Evolutionary conservation across 2,888 invertebrate species (phyloP), one percentile per base, ranked within the genome.

Genomic region (Brachypalpus laphriformis): DNA sequence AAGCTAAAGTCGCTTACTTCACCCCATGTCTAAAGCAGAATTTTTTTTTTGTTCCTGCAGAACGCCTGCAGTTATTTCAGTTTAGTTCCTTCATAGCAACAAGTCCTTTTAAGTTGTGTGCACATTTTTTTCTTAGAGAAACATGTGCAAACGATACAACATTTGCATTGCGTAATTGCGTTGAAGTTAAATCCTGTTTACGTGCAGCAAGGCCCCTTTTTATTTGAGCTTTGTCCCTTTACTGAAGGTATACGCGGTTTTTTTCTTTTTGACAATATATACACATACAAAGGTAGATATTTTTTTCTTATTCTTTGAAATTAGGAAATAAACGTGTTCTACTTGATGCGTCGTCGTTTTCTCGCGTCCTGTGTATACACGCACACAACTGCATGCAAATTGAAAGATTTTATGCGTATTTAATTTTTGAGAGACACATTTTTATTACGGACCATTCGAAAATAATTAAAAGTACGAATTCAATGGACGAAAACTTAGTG

Each of bases 141-240:
- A 57, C 66, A 61, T 61, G 16, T 65, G 63, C 57, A 63, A 70
- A 65, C 11, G 14, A 70, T 56, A 56, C 18, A 31, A 63, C 37
- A 51, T 56, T 49, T 68, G 68, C 80, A 74, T 83, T 83, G 80
- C 80, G 74, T 80, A 78, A 80, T 75, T 70, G 70, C 56, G 74
- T 70, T 47, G 9, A 56, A 56, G 20, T 34, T 18, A 66, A 74
- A 80, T 74, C 80, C 65, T 70, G 78, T 80, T 80, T 70, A 37
- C 80, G 22, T 83, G 83, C 83, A 83, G 70, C 71, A 74, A 70
- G 80, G 57, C 78, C 80, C 72, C 59, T 78, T 80, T 66, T 61
- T 66, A 37, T 63, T 51, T 31, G 28, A 6, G 25, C 25, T 40
- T 70, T 74, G 74, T 75, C 68, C 61, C 25, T 56, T 57, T 56